These are phyloP conservation scores for Galerucella nymphaeae DNA, from an alignment of 2,888 invertebrate species.

Conservation along the genomic window DNA sequence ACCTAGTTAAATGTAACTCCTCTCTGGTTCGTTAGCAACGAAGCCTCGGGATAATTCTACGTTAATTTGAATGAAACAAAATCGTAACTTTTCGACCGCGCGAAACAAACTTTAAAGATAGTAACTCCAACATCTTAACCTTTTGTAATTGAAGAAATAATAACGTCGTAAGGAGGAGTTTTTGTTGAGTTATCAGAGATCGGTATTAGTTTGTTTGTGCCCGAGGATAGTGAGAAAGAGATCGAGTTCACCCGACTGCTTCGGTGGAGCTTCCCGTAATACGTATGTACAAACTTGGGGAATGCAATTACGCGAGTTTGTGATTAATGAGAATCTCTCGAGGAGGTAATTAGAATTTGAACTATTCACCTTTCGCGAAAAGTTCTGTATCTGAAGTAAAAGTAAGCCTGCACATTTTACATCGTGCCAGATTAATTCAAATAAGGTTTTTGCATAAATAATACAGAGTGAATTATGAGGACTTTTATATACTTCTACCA, in stretches of 20 bases:
- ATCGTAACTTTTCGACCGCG: constrained; percentile 29
- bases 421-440: not conserved
- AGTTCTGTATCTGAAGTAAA: not conserved
- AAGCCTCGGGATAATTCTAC: constrained; percentile 21
- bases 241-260: constrained; percentile 17
- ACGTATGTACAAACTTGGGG: constrained; percentile 64
- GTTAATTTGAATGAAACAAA: constrained; percentile 32
- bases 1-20: not conserved
- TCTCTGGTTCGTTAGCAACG: not conserved
- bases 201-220: constrained; percentile 58
- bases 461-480: too few species aligned
- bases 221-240: constrained; percentile 20
- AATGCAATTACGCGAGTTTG: constrained; percentile 65
- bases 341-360: constrained; percentile 65
- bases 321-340: constrained; percentile 65
- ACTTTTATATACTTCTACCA: too few species aligned
- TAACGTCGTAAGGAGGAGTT: constrained; percentile 54
- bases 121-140: constrained; percentile 28
- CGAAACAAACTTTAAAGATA: constrained; percentile 23
- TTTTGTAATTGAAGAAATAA: constrained; percentile 53
- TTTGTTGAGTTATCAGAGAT: constrained; percentile 60
- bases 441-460: not conserved
- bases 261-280: constrained; percentile 51
- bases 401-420: not conserved
- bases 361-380: constrained; percentile 60